Conservation (phyloP, 2,888 invertebrate species). For the Drosophila prolongata region DNA sequence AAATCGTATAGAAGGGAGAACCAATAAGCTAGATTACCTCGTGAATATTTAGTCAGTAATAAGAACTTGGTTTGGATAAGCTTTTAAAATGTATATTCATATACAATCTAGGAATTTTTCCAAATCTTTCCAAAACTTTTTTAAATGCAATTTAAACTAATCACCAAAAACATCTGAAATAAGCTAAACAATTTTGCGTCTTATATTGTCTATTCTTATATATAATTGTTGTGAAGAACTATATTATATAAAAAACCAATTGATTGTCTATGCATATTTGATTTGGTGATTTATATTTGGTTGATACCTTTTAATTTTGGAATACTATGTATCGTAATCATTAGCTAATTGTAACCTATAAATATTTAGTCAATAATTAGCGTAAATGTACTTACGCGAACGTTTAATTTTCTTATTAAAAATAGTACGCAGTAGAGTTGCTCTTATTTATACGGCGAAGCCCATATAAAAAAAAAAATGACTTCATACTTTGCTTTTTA, state of each 20-base stretch:
- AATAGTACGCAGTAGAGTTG: neutral
- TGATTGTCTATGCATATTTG: too few species aligned
- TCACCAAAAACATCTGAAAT: neutral
- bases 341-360: neutral
- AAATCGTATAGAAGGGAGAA: neutral
- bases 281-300: neutral
- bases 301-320: neutral
- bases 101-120: neutral
- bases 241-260: too few species aligned
- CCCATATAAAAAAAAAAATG: too few species aligned
- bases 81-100: neutral
- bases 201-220: too few species aligned
- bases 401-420: neutral
- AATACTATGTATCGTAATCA: neutral
- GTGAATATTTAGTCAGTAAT: slow-evolving; percentile 1
- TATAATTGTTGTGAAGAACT: too few species aligned
- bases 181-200: too few species aligned
- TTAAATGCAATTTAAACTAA: neutral
- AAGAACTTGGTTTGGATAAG: neutral
- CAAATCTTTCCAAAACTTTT: neutral
- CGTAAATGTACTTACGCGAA: neutral
- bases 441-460: slow-evolving; percentile 6
- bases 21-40: neutral
- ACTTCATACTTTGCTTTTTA: too few species aligned
- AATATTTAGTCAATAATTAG: slow-evolving; percentile 2